Base-by-base conservation (phyloP, 2,888 invertebrate genomes). In the Micropterix aruncella region DNA sequence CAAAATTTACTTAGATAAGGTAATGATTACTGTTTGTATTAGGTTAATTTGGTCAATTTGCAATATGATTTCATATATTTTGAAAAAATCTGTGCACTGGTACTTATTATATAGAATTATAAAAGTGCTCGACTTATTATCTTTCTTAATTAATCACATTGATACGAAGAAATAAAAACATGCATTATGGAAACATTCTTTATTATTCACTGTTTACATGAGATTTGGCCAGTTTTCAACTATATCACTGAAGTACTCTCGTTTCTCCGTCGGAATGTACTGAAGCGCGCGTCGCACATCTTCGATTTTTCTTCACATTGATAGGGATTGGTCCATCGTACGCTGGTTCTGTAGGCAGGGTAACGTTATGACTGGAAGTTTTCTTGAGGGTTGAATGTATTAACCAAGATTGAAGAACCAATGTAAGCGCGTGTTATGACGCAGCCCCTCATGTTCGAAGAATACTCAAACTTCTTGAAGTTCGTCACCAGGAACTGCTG, bases 201-300 rank as follows among this genome's bases (percentile, higher is more conserved):
- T 37, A 37, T 37, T 37, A 37, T 37, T 37, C 38, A 37, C 16
- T 7, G 3, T 15, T 37, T 37, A n/a, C n/a, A 37, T 7, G 38
- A 37, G 38, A 37, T 37, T 37, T 37, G 38, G 38, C 38, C 38
- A 37, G 38, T 37, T 37, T 37, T 37, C 38, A 37, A 37, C 38
- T 37, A 37, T 37, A 37, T 37, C 38, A 37, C 38, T 37, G 16
- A 37, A 37, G 38, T 37, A 37, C 14, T 37, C 38, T 37, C 3
- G 3, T 37, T 37, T 37, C 38, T 37, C 9, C 12, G 16, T 37
- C 38, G 38, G 38, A 37, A 37, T 37, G 38, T 37, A 37, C 38
- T 37, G 38, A 37, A 37, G 38, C 38, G 38, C 16, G 3, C 38
- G 38, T 37, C 12, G 38, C 38, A 37, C 15, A 37, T 37, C 38